A percentile compares a stretch with the other conserved stretches of the same genome.
Evolutionary conservation across 2,888 invertebrate species (phyloP).

Genomic region (Catocala fraxini): DNA sequence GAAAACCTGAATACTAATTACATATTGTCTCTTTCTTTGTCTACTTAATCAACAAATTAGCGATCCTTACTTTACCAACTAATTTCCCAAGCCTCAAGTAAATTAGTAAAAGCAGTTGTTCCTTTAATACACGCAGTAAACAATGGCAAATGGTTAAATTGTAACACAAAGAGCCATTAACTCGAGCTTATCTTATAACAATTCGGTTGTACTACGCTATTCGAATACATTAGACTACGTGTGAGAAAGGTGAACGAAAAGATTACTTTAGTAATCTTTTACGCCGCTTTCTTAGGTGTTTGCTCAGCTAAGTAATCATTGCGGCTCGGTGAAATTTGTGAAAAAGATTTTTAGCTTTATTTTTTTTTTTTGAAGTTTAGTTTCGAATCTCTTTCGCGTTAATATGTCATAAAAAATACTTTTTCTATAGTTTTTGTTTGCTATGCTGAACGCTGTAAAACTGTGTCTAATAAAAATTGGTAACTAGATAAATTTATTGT

Average conservation of each 20-base stretch:
- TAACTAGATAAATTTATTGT: no score
- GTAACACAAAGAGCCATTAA: constrained; percentile 14
- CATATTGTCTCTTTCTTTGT: not conserved
- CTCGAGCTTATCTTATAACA: constrained; percentile 16
- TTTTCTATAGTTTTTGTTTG: no score
- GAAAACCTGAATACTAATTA: not conserved
- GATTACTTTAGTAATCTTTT: constrained; percentile 16
- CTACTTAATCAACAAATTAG: constrained; percentile 6
- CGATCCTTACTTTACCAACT: not conserved
- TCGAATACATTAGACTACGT: constrained; percentile 11
- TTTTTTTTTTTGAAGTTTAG: not conserved
- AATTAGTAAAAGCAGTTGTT: constrained; percentile 11
- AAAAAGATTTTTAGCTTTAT: not conserved
- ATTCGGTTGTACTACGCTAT: constrained; percentile 12
- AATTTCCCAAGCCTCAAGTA: constrained; percentile 3
- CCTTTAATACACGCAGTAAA: constrained; percentile 8
- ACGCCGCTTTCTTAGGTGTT: constrained; percentile 8
- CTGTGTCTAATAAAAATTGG: no score
- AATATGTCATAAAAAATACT: not conserved
- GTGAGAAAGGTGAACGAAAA: constrained; percentile 13
- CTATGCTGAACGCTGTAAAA: no score
- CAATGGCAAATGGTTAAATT: constrained; percentile 11
- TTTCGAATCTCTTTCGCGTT: not conserved
- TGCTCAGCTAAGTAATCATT: constrained; percentile 11
- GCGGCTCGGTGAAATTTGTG: constrained; percentile 2